Evolutionary conservation across 2,113 vertebrate species (phyloP), one percentile per base, ranked within the genome.

Genomic region (Otis tarda): DNA sequence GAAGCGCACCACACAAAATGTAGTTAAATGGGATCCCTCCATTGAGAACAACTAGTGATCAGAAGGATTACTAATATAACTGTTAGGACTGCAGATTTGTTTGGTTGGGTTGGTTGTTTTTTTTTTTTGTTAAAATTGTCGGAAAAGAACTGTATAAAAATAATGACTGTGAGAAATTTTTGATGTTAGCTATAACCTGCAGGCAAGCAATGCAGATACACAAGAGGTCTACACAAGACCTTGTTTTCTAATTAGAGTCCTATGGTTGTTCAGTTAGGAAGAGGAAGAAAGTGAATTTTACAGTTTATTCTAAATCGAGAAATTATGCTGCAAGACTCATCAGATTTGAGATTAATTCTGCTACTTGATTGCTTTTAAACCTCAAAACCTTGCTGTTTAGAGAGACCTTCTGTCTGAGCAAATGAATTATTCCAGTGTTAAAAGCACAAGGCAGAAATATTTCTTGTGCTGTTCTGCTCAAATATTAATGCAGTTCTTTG

Each of bases 351-450:
- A 88, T 93, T 77, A 1, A 25, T 93, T 91, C 95, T 83, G 52
- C 33, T 75, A 33, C 90, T 93, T 80, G 67, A 77, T 93, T 83
- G 86, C 88, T 96, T 89, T 94, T 92, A 89, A 90, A 78, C 63
- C 56, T 94, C 73, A 64, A 93, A 94, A 74, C 73, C 50, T 78
- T 93, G 31, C 83, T 95, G 64, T 94, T 90, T 78, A 81, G 79
- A 77, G 74, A 71, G 70, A 24, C 45, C 21, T 84, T 74, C 39
- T 71, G 56, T 83, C 89, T 91, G 80, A 89, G 79, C 39, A 90
- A 79, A 95, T 96, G 12, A 95, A 97, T 96, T 96, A 94, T 95
- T 97, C 64, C 96, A 94, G 78, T 73, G 61, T 82, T 96, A 94
- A 96, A 95, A 95, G 90, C 90, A 75, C 13, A 41, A 73, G 43